phyloP scores from a whole-genome alignment of 2,797 vertebrate genomes.

The Sphenodon punctatus region DNA sequence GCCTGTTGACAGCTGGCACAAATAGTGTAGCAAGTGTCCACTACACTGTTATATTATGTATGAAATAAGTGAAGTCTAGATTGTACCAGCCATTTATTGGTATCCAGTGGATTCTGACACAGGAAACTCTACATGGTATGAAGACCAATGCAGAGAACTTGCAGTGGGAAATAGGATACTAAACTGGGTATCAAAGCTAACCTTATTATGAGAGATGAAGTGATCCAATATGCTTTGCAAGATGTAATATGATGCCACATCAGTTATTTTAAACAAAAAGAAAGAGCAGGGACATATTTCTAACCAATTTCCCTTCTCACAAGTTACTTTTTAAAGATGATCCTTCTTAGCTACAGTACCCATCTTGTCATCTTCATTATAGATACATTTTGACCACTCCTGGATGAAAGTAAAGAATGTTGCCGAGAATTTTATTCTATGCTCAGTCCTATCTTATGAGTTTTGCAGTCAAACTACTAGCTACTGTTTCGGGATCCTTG shows the following conservation, averaged over 20 bases:
- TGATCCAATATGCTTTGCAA: background rate
- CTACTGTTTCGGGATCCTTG: fast-evolving
- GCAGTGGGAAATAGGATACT: background rate
- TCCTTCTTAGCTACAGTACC: background rate
- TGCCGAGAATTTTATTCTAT: background rate
- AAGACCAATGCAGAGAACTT: background rate
- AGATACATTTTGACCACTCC: background rate
- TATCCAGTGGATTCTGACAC: background rate
- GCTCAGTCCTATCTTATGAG: fast-evolving
- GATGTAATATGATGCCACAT: background rate
- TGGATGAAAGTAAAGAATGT: background rate
- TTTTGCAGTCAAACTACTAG: fast-evolving
- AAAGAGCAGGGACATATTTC: no score
- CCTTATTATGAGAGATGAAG: background rate
- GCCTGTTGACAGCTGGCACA: no score
- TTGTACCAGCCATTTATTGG: background rate
- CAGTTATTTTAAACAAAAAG: no score
- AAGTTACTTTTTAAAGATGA: no score
- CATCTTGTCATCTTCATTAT: background rate
- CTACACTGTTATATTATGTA: background rate
- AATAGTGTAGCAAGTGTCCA: background rate
- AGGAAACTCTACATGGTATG: background rate
- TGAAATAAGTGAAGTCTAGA: background rate
- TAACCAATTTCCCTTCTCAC: no score
- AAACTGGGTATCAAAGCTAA: background rate